A percentile compares a stretch with the other conserved stretches of the same genome.
Conservation (phyloP, 2,113 vertebrate genomes). For the Chaenogobius annularis region DNA sequence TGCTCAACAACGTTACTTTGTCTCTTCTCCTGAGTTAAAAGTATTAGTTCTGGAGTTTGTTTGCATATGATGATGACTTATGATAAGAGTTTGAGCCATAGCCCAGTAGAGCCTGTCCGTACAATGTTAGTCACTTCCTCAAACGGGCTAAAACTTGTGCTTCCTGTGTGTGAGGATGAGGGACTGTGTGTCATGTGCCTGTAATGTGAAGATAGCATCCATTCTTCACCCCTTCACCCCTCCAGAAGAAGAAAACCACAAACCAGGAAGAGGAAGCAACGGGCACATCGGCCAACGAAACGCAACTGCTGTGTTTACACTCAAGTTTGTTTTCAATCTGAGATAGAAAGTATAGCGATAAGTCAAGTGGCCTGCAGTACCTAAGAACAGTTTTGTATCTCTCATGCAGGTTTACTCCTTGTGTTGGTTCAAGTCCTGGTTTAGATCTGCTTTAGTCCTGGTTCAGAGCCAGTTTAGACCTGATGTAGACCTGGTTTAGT, state of each 20-base stretch:
- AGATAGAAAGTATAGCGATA: background rate
- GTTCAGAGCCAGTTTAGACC: too few relatives aligned
- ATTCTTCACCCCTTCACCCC: constrained; percentile 28
- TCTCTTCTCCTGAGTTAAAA: too few relatives aligned
- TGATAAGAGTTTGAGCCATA: background rate
- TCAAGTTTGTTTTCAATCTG: background rate
- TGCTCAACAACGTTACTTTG: too few relatives aligned
- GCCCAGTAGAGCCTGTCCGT: background rate
- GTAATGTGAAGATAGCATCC: constrained; percentile 67
- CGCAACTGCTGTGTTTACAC: constrained; percentile 43
- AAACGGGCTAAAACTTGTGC: constrained; percentile 34
- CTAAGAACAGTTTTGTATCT: too few relatives aligned
- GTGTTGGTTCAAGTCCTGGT: background rate
- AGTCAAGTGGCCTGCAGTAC: background rate
- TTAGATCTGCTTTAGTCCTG: background rate
- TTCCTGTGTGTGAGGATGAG: constrained; percentile 57
- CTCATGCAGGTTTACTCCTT: background rate
- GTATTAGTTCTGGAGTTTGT: too few relatives aligned
- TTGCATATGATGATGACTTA: background rate
- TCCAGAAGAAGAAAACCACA: constrained; percentile 28
- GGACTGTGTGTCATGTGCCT: constrained; percentile 39
- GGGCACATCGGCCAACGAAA: constrained; percentile 20
- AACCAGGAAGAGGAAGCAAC: constrained; percentile 62
- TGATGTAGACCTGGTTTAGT: background rate
- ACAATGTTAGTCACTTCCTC: background rate